These are phyloP conservation scores for Dufourea novaeangliae DNA, from an alignment of 1,140 invertebrate genomes.

Conservation along the genomic window DNA sequence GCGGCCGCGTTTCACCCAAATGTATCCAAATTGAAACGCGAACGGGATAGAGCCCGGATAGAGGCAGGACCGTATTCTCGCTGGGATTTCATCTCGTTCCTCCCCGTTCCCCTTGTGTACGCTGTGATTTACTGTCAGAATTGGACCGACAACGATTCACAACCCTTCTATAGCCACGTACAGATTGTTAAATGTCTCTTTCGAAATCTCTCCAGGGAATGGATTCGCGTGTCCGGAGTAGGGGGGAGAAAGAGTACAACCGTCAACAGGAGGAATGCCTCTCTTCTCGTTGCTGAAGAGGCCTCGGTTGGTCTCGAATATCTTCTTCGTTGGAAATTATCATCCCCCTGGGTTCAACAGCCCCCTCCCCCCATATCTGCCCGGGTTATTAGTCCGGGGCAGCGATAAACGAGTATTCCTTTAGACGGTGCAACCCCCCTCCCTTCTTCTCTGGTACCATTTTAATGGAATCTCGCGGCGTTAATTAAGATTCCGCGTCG, in stretches of 20 bases:
- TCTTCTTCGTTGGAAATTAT: neutral
- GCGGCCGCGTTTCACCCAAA: slow-evolving; percentile 33
- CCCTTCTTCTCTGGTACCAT: slow-evolving; percentile 32
- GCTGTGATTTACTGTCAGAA: slow-evolving; percentile 43
- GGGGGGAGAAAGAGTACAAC: no score
- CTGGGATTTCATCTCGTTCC: slow-evolving; percentile 43
- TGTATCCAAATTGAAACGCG: slow-evolving; percentile 47
- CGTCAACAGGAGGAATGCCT: no score
- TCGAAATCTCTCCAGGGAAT: neutral
- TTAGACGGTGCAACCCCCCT: slow-evolving; percentile 51
- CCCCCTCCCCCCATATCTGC: no score
- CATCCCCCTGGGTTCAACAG: neutral
- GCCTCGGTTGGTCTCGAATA: no score
- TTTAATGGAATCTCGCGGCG: slow-evolving; percentile 58
- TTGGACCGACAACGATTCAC: slow-evolving; percentile 36
- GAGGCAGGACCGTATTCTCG: slow-evolving; percentile 38
- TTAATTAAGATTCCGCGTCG: slow-evolving; percentile 62
- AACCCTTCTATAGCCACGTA: neutral
- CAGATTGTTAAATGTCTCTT: slow-evolving; percentile 31
- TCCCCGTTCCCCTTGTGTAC: slow-evolving; percentile 7
- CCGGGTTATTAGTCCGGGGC: slow-evolving; percentile 52
- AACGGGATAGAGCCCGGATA: neutral
- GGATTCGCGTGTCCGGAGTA: no score
- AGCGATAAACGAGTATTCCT: slow-evolving; percentile 58
- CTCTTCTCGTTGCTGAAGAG: no score